Evolutionary conservation across 2,797 vertebrate species (phyloP).

Genomic region (Malacoctenus gilli): DNA sequence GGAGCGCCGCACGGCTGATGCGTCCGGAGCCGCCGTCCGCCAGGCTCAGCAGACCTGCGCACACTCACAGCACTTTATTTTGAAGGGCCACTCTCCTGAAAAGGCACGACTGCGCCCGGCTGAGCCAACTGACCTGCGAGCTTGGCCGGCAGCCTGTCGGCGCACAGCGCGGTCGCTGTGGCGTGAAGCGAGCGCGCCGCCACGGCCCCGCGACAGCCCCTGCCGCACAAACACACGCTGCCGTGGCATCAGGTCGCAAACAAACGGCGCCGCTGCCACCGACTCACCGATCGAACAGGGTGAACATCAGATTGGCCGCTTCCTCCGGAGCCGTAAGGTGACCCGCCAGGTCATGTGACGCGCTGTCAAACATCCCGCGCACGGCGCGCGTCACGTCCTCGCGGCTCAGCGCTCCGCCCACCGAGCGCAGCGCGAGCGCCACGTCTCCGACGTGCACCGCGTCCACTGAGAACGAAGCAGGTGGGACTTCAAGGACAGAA

Average conservation of each 20-base stretch:
- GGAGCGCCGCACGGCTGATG: constrained; percentile 78
- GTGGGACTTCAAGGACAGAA: too few species aligned
- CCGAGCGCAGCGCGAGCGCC: constrained; percentile 28
- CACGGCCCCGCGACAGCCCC: constrained; percentile 69
- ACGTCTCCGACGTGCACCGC: constrained; percentile 64
- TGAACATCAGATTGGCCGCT: constrained; percentile 71
- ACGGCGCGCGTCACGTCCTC: constrained; percentile 75
- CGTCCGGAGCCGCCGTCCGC: constrained; percentile 62
- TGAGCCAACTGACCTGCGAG: constrained; percentile 80
- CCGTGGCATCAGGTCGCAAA: not conserved
- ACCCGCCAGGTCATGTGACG: constrained; percentile 64
- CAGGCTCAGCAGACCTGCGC: constrained; percentile 82
- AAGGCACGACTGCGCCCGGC: too few species aligned
- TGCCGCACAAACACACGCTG: constrained; percentile 41
- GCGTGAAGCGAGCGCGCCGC: constrained; percentile 71
- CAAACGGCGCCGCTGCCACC: too few species aligned
- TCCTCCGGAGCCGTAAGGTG: constrained; percentile 73
- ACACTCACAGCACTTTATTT: constrained; percentile 6
- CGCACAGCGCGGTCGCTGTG: constrained; percentile 82
- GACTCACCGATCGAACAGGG: constrained; percentile 82
- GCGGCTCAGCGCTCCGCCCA: constrained; percentile 55
- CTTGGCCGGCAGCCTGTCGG: constrained; percentile 81
- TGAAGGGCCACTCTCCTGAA: not conserved
- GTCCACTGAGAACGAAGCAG: constrained; percentile 67
- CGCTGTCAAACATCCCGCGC: constrained; percentile 76